Base-by-base conservation (phyloP, 2,113 vertebrate genomes). In the Pachyramphus minor region DNA sequence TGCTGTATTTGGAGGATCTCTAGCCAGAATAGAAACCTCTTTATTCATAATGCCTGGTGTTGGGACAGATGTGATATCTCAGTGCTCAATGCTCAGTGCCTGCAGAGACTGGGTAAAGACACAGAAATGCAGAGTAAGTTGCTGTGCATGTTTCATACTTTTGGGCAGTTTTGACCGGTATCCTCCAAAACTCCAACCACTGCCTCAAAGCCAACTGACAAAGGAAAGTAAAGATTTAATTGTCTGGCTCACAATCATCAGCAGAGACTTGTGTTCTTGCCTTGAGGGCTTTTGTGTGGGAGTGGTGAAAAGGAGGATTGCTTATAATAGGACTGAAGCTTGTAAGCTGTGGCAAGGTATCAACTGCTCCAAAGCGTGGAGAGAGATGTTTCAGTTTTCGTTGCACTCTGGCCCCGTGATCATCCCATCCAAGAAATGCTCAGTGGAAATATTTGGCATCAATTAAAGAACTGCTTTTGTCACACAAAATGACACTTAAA, bases 41-140 rank as follows among this genome's bases (percentile, higher is more conserved):
- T 44, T 69, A 25, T 52, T 50, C 35, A 4, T 44, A 18, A 4
- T 58, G 49, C 33, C 31, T 49, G 35, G 18, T 83, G 30, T 1
- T 66, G 23, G 23, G 56, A 19, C 9, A 71, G 53, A 30, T 30
- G 37, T 35, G 67, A 50, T n/a, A 59, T 33, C 18, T 11, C 18
- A 33, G 49, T 30, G n/a, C 67, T 53, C 64, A 64, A 12, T 53
- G 12, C 66, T 59, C n/a, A 6, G n/a, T 59, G 58, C 14, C n/a
- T 88, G 20, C 11, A 37, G 3, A 7, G 30, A 3, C 41, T 0
- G 0, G 52, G 22, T 58, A 1, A 22, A 11, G 81, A 13, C 25
- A 23, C 56, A 78, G 72, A 69, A 83, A 80, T 33, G 52, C 78
- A 45, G 55, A 74, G 15, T 42, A 50, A 75, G n/a, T 50, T 91